These are phyloP conservation scores for Typhlichthys subterraneus DNA, from an alignment of 2,797 vertebrate genomes.

Conservation along the genomic window DNA sequence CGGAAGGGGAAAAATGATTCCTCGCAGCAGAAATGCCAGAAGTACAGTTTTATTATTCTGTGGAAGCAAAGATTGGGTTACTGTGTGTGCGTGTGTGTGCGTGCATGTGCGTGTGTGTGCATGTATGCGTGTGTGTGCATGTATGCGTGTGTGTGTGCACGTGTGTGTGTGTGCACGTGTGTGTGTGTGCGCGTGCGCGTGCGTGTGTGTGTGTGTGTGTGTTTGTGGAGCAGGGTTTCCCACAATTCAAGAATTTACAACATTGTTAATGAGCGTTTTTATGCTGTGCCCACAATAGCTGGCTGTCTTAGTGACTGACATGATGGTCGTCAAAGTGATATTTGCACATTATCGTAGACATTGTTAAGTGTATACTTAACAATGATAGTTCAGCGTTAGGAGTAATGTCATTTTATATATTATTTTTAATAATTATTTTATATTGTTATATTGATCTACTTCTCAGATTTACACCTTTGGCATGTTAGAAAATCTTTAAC, in stretches of 20 bases:
- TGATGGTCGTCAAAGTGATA: too few species aligned
- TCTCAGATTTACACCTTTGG: slow-evolving; percentile 29
- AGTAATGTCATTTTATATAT: too few species aligned
- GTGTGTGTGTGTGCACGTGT: neutral
- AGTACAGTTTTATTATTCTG: slow-evolving; percentile 15
- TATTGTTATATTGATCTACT: slow-evolving; percentile 26
- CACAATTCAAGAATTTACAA: too few species aligned
- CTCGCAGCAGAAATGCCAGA: slow-evolving; percentile 15
- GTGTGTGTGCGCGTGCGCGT: neutral
- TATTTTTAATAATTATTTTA: neutral
- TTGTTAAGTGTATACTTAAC: too few species aligned
- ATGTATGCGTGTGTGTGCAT: neutral
- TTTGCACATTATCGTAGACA: too few species aligned
- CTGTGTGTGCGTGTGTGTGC: slow-evolving; percentile 1
- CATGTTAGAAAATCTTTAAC: slow-evolving; percentile 31
- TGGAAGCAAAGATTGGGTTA: neutral
- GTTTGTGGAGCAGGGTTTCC: neutral
- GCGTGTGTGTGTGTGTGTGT: neutral
- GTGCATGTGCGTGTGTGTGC: neutral
- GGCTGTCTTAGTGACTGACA: too few species aligned
- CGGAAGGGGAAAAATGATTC: slow-evolving; percentile 20
- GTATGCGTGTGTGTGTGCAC: neutral
- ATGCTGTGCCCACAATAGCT: too few species aligned
- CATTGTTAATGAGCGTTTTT: too few species aligned
- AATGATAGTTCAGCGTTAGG: too few species aligned